These are phyloP conservation scores for Pasiphila rectangulata DNA, from an alignment of 2,888 invertebrate species.

Conservation along the genomic window DNA sequence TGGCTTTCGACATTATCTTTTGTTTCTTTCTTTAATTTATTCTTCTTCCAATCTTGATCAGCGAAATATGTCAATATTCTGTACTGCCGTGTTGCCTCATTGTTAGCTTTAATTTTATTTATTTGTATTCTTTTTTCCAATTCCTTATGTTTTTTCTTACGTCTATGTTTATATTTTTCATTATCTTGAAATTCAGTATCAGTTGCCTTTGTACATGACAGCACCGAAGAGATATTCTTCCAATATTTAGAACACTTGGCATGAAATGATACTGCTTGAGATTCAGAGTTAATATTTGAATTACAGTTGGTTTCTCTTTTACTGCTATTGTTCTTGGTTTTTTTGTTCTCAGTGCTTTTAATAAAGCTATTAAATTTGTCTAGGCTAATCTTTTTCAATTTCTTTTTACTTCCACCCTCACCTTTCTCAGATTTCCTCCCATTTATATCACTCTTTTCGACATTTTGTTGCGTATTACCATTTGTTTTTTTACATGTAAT, in stretches of 20 bases:
- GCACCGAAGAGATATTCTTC: slow-evolving; percentile 33
- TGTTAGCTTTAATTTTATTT: slow-evolving; percentile 1
- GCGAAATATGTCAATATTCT: slow-evolving; percentile 26
- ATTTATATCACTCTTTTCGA: not conserved
- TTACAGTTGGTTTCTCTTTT: not conserved
- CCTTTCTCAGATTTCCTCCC: not conserved
- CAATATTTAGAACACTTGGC: slow-evolving; percentile 31
- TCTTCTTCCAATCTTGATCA: slow-evolving; percentile 32
- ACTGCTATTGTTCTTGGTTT: not conserved
- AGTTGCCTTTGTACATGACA: slow-evolving; percentile 18
- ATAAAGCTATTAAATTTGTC: not conserved
- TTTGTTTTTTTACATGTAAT: slow-evolving; percentile 2
- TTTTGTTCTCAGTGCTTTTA: not conserved
- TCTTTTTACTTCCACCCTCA: not conserved
- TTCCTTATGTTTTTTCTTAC: slow-evolving; percentile 33
- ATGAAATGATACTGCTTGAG: slow-evolving; percentile 12
- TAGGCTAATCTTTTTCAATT: not conserved
- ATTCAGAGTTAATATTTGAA: slow-evolving; percentile 3
- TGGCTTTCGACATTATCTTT: not conserved
- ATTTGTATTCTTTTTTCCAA: not conserved
- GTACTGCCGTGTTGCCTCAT: slow-evolving; percentile 7
- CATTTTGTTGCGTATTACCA: not conserved
- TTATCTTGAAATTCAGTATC: slow-evolving; percentile 13
- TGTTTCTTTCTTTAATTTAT: slow-evolving; percentile 1
- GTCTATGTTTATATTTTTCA: slow-evolving; percentile 44